Conservation (phyloP, 1,140 invertebrate species). For the Apis mellifera region Amel_HAv3.1 CM009946.2:6637001-6637500, state of each 20-base stretch:
- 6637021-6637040: too few species aligned
- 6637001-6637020: background rate
- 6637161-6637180: too few species aligned
- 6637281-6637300: too few species aligned
- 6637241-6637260: background rate
- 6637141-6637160: too few species aligned
- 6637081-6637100: too few species aligned
- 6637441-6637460: background rate
- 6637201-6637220: background rate
- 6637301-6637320: background rate
- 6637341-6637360: background rate
- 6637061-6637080: too few species aligned
- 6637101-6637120: too few species aligned
- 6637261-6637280: background rate
- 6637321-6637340: background rate
- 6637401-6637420: too few species aligned
- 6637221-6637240: background rate
- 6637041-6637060: too few species aligned
- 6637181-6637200: constrained; percentile 8
- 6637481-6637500: background rate
- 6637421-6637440: background rate
- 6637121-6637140: too few species aligned
- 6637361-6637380: background rate
- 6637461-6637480: background rate
- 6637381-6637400: background rate